These are phyloP conservation scores for Brachyopa scutellaris DNA, from an alignment of 2,888 invertebrate genomes.

Conservation along the genomic window DNA sequence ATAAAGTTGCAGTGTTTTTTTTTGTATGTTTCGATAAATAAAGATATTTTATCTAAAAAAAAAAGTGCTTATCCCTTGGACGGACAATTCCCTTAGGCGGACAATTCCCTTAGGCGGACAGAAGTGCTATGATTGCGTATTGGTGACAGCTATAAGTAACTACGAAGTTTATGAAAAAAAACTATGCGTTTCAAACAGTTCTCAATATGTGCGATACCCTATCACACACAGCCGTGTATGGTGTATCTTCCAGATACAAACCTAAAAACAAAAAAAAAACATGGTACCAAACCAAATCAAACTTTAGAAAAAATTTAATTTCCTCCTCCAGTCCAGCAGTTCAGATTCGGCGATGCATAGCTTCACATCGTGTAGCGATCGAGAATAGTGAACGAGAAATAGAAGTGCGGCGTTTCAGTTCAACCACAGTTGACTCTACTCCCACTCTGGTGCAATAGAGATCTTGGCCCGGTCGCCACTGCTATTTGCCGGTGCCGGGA, in stretches of 20 bases:
- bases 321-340: slow-evolving; percentile 51
- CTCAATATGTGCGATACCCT: too few species aligned
- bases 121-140: too few species aligned
- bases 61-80: too few species aligned
- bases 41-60: too few species aligned
- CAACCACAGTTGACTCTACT: slow-evolving; percentile 10
- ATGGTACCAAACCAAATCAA: slow-evolving; percentile 48
- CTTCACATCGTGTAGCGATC: slow-evolving; percentile 56
- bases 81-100: too few species aligned
- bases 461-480: neutral
- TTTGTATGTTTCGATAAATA: too few species aligned
- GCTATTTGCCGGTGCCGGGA: neutral
- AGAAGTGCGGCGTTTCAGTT: slow-evolving; percentile 6
- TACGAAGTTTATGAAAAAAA: too few species aligned
- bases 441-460: slow-evolving; percentile 16
- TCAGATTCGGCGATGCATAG: slow-evolving; percentile 70
- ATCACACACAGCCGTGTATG: too few species aligned
- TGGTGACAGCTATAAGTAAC: too few species aligned
- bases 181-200: slow-evolving; percentile 22
- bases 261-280: slow-evolving; percentile 8
- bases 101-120: too few species aligned
- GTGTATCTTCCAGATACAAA: slow-evolving; percentile 31
- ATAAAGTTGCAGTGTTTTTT: too few species aligned
- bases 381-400: slow-evolving; percentile 50
- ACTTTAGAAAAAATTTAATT: slow-evolving; percentile 54